phyloP scores from a whole-genome alignment of 2,113 vertebrate species.

The Dicerorhinus sumatrensis region DNA sequence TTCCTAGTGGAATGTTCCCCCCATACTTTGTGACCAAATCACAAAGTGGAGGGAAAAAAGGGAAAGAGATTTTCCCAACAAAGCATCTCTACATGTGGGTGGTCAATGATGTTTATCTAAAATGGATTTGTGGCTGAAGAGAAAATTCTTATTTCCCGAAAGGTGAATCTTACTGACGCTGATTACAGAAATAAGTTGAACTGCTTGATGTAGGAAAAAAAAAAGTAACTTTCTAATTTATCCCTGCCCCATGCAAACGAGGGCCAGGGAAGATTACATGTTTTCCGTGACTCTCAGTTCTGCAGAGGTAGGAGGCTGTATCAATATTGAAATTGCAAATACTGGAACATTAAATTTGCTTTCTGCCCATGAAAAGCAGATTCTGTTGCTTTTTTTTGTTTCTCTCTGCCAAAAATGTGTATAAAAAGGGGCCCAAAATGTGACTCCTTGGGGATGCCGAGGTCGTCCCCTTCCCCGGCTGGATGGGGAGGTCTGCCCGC shows the following conservation, averaged over 20 bases:
- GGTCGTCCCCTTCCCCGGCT: not conserved
- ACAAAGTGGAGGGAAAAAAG: not conserved
- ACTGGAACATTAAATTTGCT: constrained; percentile 9
- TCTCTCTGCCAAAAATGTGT: not conserved
- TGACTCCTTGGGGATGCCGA: rapidly evolving
- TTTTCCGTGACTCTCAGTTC: constrained; percentile 53
- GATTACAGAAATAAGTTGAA: constrained; percentile 73
- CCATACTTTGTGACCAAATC: constrained; percentile 56
- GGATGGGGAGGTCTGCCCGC: rapidly evolving
- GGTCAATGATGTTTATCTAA: constrained; percentile 78
- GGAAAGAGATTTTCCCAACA: constrained; percentile 59
- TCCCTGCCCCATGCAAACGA: constrained; percentile 39
- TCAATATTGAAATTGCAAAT: not conserved
- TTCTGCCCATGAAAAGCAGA: constrained; percentile 62
- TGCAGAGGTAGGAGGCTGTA: constrained; percentile 51
- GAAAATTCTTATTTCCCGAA: constrained; percentile 61
- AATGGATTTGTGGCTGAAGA: constrained; percentile 72
- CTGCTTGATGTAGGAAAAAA: not conserved
- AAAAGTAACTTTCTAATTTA: constrained; percentile 65
- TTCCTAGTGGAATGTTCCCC: not conserved
- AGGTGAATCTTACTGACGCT: constrained; percentile 58
- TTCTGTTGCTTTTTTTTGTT: constrained; percentile 50
- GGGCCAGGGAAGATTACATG: constrained; percentile 29
- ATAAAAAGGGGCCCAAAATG: too few relatives aligned
- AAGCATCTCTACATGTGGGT: constrained; percentile 61